Evolutionary conservation across 2,797 vertebrate species (phyloP).

Genomic region (Macropodus opercularis): DNA sequence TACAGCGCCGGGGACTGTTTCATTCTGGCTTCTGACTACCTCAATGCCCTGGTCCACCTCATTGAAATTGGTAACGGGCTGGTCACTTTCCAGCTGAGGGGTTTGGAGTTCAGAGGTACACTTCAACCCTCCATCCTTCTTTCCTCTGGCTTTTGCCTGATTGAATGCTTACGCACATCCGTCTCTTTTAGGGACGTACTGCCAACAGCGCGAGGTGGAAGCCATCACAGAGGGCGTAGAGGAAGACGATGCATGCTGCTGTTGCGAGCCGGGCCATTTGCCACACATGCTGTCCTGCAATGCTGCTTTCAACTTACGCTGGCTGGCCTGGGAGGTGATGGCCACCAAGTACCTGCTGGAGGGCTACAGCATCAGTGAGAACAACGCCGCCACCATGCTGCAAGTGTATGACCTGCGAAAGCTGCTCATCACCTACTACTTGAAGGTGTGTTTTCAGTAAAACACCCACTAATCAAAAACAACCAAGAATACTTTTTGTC

Average conservation of each 20-base stretch:
- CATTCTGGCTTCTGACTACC: constrained; percentile 98
- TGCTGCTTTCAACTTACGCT: constrained; percentile 92
- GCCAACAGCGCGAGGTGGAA: constrained; percentile 97
- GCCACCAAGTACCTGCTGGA: constrained; percentile 94
- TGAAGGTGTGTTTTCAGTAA: constrained; percentile 88
- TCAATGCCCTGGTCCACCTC: constrained; percentile 97
- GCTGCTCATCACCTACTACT: constrained; percentile 92
- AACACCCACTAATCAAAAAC: no score
- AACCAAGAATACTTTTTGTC: no score
- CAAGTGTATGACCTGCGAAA: constrained; percentile 95
- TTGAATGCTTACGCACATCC: background rate
- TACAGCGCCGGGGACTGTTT: constrained; percentile 98
- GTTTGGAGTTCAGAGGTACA: constrained; percentile 96
- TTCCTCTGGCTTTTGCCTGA: background rate
- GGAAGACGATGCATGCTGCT: constrained; percentile 93
- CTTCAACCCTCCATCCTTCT: constrained; percentile 49
- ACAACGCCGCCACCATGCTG: constrained; percentile 94
- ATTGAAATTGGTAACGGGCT: constrained; percentile 97
- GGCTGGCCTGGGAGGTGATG: constrained; percentile 95
- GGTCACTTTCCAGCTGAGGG: constrained; percentile 95
- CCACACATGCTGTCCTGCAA: constrained; percentile 94
- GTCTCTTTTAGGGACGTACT: constrained; percentile 91
- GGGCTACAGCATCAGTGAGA: constrained; percentile 95
- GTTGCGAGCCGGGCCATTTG: constrained; percentile 90
- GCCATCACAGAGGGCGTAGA: constrained; percentile 97